A percentile compares a stretch with the other conserved stretches of the same genome.
phyloP scores from a whole-genome alignment of 2,797 vertebrate species.

The Myotis myotis region DNA sequence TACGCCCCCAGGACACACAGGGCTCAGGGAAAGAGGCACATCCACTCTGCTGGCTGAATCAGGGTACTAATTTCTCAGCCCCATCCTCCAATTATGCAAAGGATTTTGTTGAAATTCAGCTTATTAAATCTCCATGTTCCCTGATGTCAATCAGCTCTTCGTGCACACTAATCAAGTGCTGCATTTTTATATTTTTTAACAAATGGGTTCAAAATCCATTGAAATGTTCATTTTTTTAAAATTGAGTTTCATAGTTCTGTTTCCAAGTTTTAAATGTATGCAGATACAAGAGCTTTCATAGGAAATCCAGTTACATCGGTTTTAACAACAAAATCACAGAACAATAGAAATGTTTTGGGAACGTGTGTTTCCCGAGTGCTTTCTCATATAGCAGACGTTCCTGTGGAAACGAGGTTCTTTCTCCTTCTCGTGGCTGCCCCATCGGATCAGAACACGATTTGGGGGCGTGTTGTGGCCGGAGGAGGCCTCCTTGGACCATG shows the following conservation, averaged over 20 bases:
- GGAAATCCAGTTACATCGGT: slow-evolving; percentile 40
- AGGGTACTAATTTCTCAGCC: slow-evolving; percentile 67
- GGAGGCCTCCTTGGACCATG: background rate
- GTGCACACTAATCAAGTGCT: slow-evolving; percentile 75
- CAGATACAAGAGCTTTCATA: slow-evolving; percentile 2
- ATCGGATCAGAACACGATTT: background rate
- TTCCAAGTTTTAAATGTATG: background rate
- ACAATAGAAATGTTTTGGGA: slow-evolving; percentile 30
- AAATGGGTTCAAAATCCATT: slow-evolving; percentile 71
- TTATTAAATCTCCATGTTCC: slow-evolving; percentile 75
- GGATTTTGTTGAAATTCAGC: slow-evolving; percentile 76
- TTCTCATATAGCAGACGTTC: background rate
- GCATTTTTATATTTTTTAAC: slow-evolving; percentile 76
- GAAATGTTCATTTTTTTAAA: slow-evolving; percentile 31
- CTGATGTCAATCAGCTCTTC: slow-evolving; percentile 75
- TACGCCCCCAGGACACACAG: background rate
- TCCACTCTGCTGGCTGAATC: slow-evolving; percentile 61
- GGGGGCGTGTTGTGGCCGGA: background rate
- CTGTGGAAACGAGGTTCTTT: background rate
- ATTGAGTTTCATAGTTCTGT: background rate
- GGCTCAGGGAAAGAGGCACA: slow-evolving; percentile 17
- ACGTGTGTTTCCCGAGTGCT: background rate
- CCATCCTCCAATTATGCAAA: slow-evolving; percentile 78
- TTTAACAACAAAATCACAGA: slow-evolving; percentile 51
- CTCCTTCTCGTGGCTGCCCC: background rate